Conservation (phyloP, 23 tunicate species). For the Styela plicata region DNA sequence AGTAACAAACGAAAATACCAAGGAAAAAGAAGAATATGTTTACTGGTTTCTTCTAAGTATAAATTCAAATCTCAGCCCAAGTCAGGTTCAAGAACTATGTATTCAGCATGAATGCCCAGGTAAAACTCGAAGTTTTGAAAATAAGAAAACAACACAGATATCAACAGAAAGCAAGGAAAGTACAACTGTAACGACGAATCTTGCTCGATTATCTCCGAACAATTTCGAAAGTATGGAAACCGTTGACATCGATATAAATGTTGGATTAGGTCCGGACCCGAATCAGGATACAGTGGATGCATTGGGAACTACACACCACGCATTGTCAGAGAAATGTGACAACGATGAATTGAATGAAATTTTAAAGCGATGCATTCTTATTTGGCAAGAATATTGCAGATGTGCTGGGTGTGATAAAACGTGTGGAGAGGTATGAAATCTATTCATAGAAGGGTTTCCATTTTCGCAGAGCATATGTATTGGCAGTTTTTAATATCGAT, state of each 20-base stretch:
- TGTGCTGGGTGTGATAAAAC: constrained; percentile 9
- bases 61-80: not conserved
- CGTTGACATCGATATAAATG: not conserved
- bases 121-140: not conserved
- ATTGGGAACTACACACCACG: not conserved
- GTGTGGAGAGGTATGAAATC: constrained; percentile 17
- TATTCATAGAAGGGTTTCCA: too few species aligned
- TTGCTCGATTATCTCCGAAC: not conserved
- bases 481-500: too few species aligned
- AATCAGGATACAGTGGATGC: not conserved
- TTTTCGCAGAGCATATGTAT: too few species aligned
- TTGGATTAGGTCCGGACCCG: not conserved
- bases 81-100: not conserved
- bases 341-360: not conserved
- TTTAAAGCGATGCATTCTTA: not conserved
- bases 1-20: not conserved
- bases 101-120: not conserved
- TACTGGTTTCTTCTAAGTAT: not conserved
- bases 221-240: not conserved
- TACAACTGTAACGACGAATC: not conserved
- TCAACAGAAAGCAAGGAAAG: not conserved
- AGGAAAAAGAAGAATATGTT: not conserved
- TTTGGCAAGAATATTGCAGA: constrained; percentile 11
- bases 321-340: not conserved
- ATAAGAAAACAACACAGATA: not conserved